Conservation (phyloP, 2,797 vertebrate genomes). For the Buceros bicornis region DNA sequence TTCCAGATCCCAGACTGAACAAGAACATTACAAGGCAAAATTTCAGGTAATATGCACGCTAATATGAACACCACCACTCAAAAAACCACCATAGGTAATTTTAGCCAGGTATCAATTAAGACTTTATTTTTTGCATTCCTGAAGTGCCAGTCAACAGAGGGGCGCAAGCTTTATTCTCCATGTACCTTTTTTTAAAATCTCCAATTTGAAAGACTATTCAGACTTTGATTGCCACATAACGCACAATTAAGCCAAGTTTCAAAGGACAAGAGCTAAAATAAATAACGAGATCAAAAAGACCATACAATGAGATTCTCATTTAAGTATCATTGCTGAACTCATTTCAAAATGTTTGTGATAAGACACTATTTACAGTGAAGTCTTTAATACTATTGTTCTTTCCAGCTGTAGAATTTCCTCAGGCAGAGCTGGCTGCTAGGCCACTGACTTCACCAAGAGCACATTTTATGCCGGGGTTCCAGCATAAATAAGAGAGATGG, state of each 20-base stretch:
- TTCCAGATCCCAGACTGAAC: background rate
- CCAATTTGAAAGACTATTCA: background rate
- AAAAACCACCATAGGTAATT: background rate
- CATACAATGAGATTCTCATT: background rate
- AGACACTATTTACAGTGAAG: background rate
- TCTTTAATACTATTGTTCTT: background rate
- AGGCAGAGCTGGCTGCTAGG: background rate
- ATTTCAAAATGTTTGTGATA: background rate
- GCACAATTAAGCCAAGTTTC: conserved; percentile 16
- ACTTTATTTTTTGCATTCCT: background rate
- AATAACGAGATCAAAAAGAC: background rate
- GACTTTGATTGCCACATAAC: conserved; percentile 1
- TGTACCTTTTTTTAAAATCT: background rate
- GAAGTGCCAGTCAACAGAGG: background rate
- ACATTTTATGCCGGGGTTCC: background rate
- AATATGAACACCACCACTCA: background rate
- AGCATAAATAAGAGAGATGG: background rate
- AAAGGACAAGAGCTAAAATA: conserved; percentile 2
- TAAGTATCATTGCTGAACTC: background rate
- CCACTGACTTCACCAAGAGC: background rate
- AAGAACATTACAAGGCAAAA: background rate
- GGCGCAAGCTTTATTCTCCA: background rate
- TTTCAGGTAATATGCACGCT: background rate
- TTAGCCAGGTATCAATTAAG: background rate
- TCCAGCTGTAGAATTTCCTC: background rate